Conservation (phyloP, 2,797 vertebrate genomes). For the Manis javanica region DNA sequence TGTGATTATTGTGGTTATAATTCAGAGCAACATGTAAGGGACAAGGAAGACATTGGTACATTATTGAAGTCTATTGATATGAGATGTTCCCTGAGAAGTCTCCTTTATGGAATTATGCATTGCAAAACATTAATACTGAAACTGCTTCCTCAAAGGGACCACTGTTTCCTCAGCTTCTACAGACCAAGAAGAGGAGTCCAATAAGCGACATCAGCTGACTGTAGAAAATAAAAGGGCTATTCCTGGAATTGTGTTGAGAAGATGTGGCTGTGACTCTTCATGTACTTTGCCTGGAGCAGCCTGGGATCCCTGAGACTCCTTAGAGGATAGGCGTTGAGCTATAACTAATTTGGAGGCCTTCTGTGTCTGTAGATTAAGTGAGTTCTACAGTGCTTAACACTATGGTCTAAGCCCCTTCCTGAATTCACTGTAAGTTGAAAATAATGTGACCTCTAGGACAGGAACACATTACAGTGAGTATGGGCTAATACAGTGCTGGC, state of each 20-base stretch:
- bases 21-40: neutral
- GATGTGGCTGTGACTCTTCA: neutral
- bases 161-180: neutral
- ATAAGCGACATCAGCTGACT: neutral
- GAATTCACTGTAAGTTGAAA: neutral
- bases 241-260: neutral
- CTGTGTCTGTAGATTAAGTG: neutral
- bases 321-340: neutral
- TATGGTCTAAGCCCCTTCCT: neutral
- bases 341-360: neutral
- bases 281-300: neutral
- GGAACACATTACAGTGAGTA: neutral
- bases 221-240: neutral
- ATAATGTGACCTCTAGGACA: neutral
- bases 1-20: neutral
- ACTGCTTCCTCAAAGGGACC: neutral
- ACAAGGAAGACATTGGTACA: neutral
- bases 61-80: neutral
- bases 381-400: neutral
- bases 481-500: neutral
- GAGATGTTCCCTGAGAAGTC: neutral
- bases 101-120: neutral
- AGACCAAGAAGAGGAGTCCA: neutral
- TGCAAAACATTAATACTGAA: neutral
- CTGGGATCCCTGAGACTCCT: neutral